Base-by-base conservation (phyloP, 2,113 vertebrate species). In the Sinocyclocheilus anshuiensis region DNA sequence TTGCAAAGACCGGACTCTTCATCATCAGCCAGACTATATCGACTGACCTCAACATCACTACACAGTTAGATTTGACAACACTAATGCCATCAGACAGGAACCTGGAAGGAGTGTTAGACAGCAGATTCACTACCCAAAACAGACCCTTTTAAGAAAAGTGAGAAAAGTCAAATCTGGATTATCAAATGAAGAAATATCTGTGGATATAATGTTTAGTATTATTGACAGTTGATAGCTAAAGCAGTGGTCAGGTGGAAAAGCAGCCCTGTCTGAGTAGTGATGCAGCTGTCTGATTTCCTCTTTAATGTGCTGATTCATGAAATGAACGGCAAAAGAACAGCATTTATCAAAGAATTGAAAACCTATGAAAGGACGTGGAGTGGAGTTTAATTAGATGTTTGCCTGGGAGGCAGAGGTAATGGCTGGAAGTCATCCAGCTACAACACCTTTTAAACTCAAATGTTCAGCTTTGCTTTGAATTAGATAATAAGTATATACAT, bases 301-400 rank as follows among this genome's bases (percentile, higher is more conserved):
- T 80, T 80, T 63, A n/a, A 63, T 42, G 77, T 63, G 77, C 36
- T 16, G 12, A 80, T 80, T 80, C 22, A 61, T n/a, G 7, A n/a
- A 61, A n/a, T 42, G 3, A 80, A 24, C 20, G 8, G 53, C 77
- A 59, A 59, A 11, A n/a, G 77, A 79, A 59, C 57, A 24, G 20
- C 57, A 63, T 63, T 80, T 79, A 42, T 80, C 55, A 63, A 61
- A 63, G 57, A 6, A n/a, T 15, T 80, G 77, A 80, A 78, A 39
- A 42, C 12, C 33, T 6, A 24, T 63, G 33, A 63, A 42, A 59
- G 20, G 12, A 61, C 6, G 1, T 63, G 77, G 22, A 80, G 57
- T 45, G 77, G 5, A 24, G 22, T 80, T 63, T 80, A 63, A 80
- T 80, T 80, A 42, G 55, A 80, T 80, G 77, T 80, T 80, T 63